Conservation (phyloP, 2,797 vertebrate genomes). For the Centropyge bicolor region DNA sequence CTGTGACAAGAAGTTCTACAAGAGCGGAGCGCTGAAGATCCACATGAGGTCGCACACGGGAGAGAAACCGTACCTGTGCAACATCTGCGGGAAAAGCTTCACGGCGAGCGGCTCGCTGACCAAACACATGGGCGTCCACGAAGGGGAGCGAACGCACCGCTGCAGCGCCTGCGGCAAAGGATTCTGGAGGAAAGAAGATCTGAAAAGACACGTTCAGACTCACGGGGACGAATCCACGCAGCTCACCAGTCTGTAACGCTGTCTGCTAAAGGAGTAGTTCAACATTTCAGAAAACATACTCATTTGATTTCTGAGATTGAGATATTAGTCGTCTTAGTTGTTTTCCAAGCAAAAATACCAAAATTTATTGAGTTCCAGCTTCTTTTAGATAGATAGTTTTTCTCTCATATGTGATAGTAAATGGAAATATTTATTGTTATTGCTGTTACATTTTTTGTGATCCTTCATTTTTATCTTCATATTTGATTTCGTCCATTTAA, state of each 20-base stretch:
- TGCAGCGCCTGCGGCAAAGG: constrained; percentile 23
- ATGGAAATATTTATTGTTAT: too few species aligned
- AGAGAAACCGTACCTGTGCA: constrained; percentile 57
- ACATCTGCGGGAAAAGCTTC: constrained; percentile 61
- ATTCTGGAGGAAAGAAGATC: constrained; percentile 16
- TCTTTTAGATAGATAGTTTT: background rate
- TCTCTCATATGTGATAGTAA: background rate
- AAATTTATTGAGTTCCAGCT: background rate
- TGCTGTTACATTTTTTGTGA: background rate
- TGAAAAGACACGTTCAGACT: constrained; percentile 28
- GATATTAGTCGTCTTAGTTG: background rate
- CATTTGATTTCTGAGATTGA: too few species aligned
- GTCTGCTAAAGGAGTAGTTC: background rate
- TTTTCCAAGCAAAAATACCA: background rate
- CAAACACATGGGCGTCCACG: constrained; percentile 62
- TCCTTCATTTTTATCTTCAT: background rate
- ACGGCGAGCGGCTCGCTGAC: constrained; percentile 40
- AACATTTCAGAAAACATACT: background rate
- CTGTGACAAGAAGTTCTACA: constrained; percentile 54
- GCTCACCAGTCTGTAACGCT: constrained; percentile 7
- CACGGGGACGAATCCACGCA: background rate
- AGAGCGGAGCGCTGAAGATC: constrained; percentile 48
- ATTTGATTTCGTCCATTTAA: background rate
- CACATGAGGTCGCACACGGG: constrained; percentile 64
- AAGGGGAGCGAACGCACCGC: constrained; percentile 3